A percentile compares a stretch with the other conserved stretches of the same genome.
Evolutionary conservation across 2,797 vertebrate genomes (phyloP).

Genomic region (Anguilla pacifica): DNA sequence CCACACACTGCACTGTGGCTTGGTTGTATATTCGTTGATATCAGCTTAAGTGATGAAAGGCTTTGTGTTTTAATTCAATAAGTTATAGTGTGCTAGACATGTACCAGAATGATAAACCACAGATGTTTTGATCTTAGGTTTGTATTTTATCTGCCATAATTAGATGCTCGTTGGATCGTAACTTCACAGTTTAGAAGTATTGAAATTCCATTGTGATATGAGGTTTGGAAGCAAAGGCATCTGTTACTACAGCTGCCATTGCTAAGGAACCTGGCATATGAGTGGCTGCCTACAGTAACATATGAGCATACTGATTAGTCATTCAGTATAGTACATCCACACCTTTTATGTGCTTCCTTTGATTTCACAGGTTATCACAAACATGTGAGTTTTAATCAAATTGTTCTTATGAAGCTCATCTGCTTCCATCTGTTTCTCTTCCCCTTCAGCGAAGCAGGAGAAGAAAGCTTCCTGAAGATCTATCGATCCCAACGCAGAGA

Average conservation of each 20-base stretch:
- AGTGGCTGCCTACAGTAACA: not conserved
- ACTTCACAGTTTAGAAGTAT: not conserved
- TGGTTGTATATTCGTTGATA: not conserved
- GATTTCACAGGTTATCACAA: not conserved
- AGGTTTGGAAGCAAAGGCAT: constrained; percentile 11
- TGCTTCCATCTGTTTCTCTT: constrained; percentile 22
- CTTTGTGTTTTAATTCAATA: not conserved
- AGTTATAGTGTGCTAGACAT: not conserved
- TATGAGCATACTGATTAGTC: not conserved
- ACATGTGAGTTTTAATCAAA: not conserved
- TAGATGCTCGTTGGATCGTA: not conserved
- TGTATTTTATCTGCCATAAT: not conserved
- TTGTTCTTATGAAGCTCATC: constrained; percentile 1
- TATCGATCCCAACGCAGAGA: not conserved
- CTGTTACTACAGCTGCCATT: not conserved
- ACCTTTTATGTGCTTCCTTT: not conserved
- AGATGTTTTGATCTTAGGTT: not conserved
- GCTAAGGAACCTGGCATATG: not conserved
- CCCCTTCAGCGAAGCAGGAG: constrained; percentile 15
- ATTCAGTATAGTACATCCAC: not conserved
- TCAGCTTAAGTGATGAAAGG: not conserved
- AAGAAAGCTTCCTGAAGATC: constrained; percentile 20
- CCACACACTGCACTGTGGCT: constrained; percentile 28
- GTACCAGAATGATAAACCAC: not conserved
- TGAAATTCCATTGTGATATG: not conserved